Percentiles rank a stretch among this genome's conserved stretches.
phyloP scores from a whole-genome alignment of 1,140 invertebrate species.

The Drosophila dunni region DNA sequence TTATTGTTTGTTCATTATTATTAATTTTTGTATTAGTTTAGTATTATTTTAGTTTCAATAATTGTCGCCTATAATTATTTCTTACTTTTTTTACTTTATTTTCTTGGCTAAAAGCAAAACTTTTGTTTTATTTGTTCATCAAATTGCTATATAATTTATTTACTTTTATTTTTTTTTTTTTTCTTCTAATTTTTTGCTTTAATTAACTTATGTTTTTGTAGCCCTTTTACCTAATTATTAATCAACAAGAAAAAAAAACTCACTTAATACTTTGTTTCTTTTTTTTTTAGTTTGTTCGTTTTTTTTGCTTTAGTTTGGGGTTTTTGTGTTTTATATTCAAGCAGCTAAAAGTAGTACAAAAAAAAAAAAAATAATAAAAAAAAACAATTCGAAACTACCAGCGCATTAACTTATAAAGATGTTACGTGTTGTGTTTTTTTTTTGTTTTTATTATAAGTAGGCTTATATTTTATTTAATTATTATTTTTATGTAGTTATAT shows the following conservation, averaged over 20 bases:
- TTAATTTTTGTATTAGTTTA: conserved; percentile 3
- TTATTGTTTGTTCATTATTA: conserved; percentile 2
- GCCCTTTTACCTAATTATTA: conserved; percentile 77
- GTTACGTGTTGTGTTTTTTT: conserved; percentile 24
- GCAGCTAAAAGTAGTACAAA: conserved; percentile 73
- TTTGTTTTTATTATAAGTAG: conserved; percentile 18
- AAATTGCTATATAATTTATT: conserved; percentile 42
- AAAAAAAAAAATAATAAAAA: conserved; percentile 60
- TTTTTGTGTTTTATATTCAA: conserved; percentile 50
- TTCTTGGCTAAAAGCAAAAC: conserved; percentile 54
- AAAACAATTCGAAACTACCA: conserved; percentile 59
- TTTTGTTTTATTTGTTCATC: conserved; percentile 31
- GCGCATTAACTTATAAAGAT: conserved; percentile 70
- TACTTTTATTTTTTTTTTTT: conserved; percentile 41
- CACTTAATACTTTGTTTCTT: conserved; percentile 41
- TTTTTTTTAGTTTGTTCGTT: conserved; percentile 27
- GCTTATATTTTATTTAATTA: conserved; percentile 43
- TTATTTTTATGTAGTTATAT: conserved; percentile 25
- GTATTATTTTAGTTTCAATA: conserved; percentile 24
- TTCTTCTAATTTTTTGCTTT: conserved; percentile 32
- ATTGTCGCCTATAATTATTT: conserved; percentile 28
- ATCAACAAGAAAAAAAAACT: conserved; percentile 80
- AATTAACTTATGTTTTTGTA: conserved; percentile 62
- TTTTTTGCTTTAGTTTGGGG: conserved; percentile 20
- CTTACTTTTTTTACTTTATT: conserved; percentile 16